Evolutionary conservation across 2,888 invertebrate genomes (phyloP).

Genomic region (Sphaerophoria taeniata): DNA sequence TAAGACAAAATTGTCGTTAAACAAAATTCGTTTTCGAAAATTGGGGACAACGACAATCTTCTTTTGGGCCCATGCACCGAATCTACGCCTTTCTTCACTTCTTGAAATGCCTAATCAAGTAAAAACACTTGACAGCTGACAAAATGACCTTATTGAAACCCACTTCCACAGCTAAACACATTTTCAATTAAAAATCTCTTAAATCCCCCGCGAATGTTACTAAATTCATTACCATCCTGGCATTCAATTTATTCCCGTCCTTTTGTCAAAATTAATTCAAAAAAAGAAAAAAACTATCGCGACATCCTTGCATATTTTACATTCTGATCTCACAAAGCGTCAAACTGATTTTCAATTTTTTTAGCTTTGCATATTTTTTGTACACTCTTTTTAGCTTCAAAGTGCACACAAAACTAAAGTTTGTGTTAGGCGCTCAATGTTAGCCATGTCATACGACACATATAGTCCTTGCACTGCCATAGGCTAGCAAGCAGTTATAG

Average conservation of each 20-base stretch:
- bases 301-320: slow-evolving; percentile 68
- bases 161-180: slow-evolving; percentile 25
- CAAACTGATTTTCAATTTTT: slow-evolving; percentile 29
- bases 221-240: slow-evolving; percentile 59
- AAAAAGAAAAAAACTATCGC: slow-evolving; percentile 47
- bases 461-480: neutral
- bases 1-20: no score
- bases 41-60: no score
- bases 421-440: slow-evolving; percentile 57
- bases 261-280: slow-evolving; percentile 3
- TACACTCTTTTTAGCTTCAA: slow-evolving; percentile 43
- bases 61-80: no score
- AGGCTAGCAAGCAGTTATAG: slow-evolving; percentile 19
- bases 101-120: no score
- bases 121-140: no score
- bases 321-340: slow-evolving; percentile 62
- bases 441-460: slow-evolving; percentile 42
- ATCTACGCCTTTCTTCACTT: no score
- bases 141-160: no score
- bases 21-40: no score
- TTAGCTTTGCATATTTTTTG: slow-evolving; percentile 18
- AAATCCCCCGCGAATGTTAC: slow-evolving; percentile 46
- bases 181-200: slow-evolving; percentile 65
- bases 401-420: slow-evolving; percentile 65
- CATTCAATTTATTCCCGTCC: slow-evolving; percentile 37